phyloP scores from a whole-genome alignment of 2,113 vertebrate species.

The Chloebia gouldiae region DNA sequence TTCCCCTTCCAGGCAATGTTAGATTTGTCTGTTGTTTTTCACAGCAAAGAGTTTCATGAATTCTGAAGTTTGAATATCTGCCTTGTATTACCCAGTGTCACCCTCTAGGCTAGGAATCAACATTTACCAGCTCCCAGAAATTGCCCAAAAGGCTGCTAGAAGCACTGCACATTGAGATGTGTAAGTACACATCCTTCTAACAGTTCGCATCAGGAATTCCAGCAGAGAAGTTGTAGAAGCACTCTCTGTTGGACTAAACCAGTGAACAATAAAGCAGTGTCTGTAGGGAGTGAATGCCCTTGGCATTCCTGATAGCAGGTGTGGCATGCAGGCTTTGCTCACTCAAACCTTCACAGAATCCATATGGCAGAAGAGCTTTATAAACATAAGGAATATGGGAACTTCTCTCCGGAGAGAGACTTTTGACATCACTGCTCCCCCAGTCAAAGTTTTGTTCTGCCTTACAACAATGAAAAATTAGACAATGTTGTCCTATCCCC shows the following conservation, averaged over 20 bases:
- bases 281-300: slow-evolving; percentile 36
- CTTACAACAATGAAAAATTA: neutral
- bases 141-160: slow-evolving; percentile 78
- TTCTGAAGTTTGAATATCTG: slow-evolving; percentile 84
- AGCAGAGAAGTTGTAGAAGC: slow-evolving; percentile 37
- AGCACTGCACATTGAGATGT: slow-evolving; percentile 55
- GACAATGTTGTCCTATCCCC: neutral
- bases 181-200: slow-evolving; percentile 17
- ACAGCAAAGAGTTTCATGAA: slow-evolving; percentile 81
- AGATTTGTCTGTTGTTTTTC: slow-evolving; percentile 82
- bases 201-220: slow-evolving; percentile 28
- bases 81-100: slow-evolving; percentile 78
- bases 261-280: slow-evolving; percentile 55
- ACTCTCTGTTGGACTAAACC: slow-evolving; percentile 43
- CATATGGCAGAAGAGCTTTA: neutral
- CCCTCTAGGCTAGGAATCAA: slow-evolving; percentile 75
- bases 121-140: slow-evolving; percentile 76
- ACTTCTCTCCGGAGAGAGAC: neutral
- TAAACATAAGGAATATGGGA: neutral
- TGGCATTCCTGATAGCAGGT: slow-evolving; percentile 7
- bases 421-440: neutral
- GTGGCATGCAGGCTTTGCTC: neutral
- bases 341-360: neutral
- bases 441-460: neutral
- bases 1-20: slow-evolving; percentile 88